Percentiles rank a stretch among this genome's conserved stretches.
Evolutionary conservation across 2,888 invertebrate genomes (phyloP).

Genomic region (Dasysyrphus albostriatus): DNA sequence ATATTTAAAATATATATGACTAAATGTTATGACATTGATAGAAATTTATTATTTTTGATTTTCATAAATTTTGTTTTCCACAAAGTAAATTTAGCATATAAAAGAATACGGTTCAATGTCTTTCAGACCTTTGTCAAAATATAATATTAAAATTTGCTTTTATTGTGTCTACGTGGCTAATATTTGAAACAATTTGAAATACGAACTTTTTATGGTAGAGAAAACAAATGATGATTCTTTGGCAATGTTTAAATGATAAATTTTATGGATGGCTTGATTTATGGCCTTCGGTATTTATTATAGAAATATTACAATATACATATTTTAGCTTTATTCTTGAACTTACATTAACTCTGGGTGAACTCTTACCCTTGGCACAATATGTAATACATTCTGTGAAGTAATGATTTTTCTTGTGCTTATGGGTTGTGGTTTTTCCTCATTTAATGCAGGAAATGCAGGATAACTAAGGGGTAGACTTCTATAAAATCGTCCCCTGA

Average conservation of each 20-base stretch:
- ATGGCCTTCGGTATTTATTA: neutral
- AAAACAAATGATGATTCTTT: neutral
- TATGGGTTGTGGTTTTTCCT: too few relatives aligned
- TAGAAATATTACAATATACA: neutral
- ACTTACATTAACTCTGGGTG: neutral
- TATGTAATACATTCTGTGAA: too few relatives aligned
- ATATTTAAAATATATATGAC: constrained; percentile 13
- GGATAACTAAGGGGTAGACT: too few relatives aligned
- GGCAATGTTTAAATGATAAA: neutral
- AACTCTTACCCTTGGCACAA: too few relatives aligned
- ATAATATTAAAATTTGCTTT: neutral
- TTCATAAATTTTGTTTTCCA: neutral
- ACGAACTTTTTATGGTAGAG: neutral
- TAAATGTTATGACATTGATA: constrained; percentile 16
- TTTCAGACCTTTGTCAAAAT: constrained; percentile 7
- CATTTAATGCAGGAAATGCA: too few relatives aligned
- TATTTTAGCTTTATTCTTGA: neutral
- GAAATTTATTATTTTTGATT: constrained; percentile 24
- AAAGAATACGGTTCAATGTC: neutral
- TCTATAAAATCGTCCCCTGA: too few relatives aligned
- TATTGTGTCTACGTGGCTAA: neutral
- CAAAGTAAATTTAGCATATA: neutral
- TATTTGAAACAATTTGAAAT: constrained; percentile 1
- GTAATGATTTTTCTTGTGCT: too few relatives aligned
- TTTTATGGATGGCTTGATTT: neutral